phyloP scores from a whole-genome alignment of 2,113 vertebrate genomes.

The Osmerus mordax region DNA sequence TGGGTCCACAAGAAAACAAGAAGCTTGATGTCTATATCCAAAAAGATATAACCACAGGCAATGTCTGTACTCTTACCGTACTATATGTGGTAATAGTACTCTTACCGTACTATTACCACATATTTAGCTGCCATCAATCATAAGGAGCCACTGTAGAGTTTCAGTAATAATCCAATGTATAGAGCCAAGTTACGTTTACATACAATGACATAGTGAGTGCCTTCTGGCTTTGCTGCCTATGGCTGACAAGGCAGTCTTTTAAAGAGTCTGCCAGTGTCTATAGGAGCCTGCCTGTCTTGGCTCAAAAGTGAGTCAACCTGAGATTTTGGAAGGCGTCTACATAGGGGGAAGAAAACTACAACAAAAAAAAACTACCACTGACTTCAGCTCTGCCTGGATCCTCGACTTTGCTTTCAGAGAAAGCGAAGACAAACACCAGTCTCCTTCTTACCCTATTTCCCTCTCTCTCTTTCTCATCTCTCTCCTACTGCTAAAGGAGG shows the following conservation, averaged over 20 bases:
- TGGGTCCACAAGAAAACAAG: background rate
- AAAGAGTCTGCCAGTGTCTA: background rate
- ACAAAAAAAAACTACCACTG: conserved; percentile 12
- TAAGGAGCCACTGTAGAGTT: no score
- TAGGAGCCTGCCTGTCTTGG: conserved; percentile 9
- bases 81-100: no score
- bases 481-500: conserved; percentile 15
- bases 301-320: conserved; percentile 16
- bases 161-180: conserved; percentile 1
- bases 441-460: background rate
- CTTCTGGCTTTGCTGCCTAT: background rate
- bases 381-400: conserved; percentile 38
- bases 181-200: conserved; percentile 3
- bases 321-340: conserved; percentile 13
- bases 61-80: no score
- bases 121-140: no score
- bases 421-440: conserved; percentile 15
- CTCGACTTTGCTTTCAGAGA: conserved; percentile 25
- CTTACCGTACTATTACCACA: no score
- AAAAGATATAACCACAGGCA: no score
- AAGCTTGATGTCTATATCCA: no score
- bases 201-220: conserved; percentile 13
- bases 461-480: background rate
- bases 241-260: background rate
- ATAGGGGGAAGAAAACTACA: background rate